These are phyloP conservation scores for Ganaspis sp. DNA, from an alignment of 1,140 invertebrate genomes.

Conservation along the genomic window DNA sequence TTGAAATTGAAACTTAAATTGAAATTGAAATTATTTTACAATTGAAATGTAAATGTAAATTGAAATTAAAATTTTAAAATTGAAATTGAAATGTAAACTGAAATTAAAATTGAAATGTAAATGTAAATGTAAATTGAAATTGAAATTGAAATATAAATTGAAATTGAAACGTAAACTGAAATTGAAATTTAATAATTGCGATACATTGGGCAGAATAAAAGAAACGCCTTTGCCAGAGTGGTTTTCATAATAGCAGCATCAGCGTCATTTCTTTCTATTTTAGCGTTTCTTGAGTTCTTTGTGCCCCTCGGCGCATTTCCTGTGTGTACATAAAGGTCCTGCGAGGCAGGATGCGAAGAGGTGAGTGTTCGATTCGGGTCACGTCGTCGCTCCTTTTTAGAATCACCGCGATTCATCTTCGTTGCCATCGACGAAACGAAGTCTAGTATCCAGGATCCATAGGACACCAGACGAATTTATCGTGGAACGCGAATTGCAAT, in stretches of 20 bases:
- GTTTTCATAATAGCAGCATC: not conserved
- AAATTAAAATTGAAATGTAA: too few relatives aligned
- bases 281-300: not conserved
- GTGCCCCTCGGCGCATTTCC: not conserved
- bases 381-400: slow-evolving; percentile 50
- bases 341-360: not conserved
- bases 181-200: too few relatives aligned
- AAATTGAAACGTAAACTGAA: too few relatives aligned
- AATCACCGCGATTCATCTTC: slow-evolving; percentile 57
- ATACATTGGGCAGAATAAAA: too few relatives aligned
- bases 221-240: too few relatives aligned
- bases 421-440: slow-evolving; percentile 52
- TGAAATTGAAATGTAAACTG: too few relatives aligned
- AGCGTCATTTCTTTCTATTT: not conserved
- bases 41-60: too few relatives aligned
- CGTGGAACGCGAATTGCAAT: slow-evolving; percentile 34
- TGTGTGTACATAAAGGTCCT: not conserved
- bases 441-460: slow-evolving; percentile 45
- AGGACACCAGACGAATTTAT: slow-evolving; percentile 46
- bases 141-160: too few relatives aligned
- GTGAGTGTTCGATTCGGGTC: slow-evolving; percentile 46
- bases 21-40: too few relatives aligned
- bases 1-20: too few relatives aligned
- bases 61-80: too few relatives aligned
- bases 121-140: too few relatives aligned